Evolutionary conservation across 2,797 vertebrate genomes (phyloP).

Genomic region (Parauchenoglanis ngamensis): DNA sequence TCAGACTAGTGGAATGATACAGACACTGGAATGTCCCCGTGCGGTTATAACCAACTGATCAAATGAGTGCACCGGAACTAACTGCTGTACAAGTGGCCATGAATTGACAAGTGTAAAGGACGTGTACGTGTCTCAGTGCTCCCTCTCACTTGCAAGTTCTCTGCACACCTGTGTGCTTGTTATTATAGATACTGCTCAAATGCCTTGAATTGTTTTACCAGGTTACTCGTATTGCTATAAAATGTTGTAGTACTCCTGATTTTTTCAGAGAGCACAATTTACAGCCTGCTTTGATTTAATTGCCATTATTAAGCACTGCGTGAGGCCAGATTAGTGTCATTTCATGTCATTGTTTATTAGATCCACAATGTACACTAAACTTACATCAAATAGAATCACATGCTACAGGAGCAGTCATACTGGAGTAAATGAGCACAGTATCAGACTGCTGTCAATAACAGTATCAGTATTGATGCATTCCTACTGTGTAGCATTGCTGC

Average conservation of each 20-base stretch:
- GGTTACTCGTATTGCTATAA: background rate
- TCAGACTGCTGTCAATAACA: background rate
- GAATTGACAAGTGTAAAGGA: background rate
- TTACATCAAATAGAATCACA: background rate
- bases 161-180: background rate
- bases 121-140: background rate
- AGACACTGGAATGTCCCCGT: background rate
- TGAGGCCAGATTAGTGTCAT: background rate
- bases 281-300: background rate
- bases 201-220: background rate
- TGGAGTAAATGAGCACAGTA: background rate
- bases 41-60: background rate
- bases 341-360: background rate
- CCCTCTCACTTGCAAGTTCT: background rate
- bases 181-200: background rate
- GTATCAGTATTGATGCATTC: background rate
- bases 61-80: background rate
- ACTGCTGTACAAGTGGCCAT: background rate
- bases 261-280: background rate
- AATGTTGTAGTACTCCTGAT: background rate
- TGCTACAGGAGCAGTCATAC: background rate
- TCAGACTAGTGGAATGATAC: background rate
- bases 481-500: background rate
- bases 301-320: background rate
- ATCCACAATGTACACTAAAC: background rate